A percentile compares a stretch with the other conserved stretches of the same genome.
These are phyloP conservation scores for Kuschelorhynchus macadamiae DNA, from an alignment of 2,888 invertebrate species.

Conservation along the genomic window DNA sequence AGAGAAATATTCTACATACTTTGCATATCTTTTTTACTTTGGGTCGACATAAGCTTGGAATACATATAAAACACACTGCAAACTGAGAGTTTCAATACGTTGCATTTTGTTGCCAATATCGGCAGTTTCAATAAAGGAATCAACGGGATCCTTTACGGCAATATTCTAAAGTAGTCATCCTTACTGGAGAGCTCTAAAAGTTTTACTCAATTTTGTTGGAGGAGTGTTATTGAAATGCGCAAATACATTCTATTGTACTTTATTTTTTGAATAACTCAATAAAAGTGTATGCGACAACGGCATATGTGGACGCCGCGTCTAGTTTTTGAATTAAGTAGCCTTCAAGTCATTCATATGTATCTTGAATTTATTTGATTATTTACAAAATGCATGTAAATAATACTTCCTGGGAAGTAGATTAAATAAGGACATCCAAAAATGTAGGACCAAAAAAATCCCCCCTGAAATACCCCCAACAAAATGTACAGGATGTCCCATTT, in stretches of 20 bases:
- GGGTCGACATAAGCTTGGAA: conserved; percentile 23
- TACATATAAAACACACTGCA: conserved; percentile 33
- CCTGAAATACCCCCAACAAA: too few relatives aligned
- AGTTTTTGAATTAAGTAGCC: too few relatives aligned
- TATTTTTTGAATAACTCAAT: too few relatives aligned
- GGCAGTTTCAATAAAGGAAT: conserved; percentile 29
- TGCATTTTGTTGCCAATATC: conserved; percentile 40
- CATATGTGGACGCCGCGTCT: too few relatives aligned
- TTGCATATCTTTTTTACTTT: conserved; percentile 41
- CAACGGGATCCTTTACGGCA: conserved; percentile 11
- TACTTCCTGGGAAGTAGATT: too few relatives aligned
- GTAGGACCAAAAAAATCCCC: too few relatives aligned
- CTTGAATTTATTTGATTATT: too few relatives aligned
- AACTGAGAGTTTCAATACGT: conserved; percentile 39
- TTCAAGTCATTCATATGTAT: too few relatives aligned
- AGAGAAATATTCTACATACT: conserved; percentile 45
- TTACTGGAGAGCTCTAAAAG: conserved; percentile 15
- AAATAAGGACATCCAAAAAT: too few relatives aligned
- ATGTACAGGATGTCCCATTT: too few relatives aligned
- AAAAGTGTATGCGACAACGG: too few relatives aligned
- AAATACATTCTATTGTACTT: neutral
- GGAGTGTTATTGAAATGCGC: conserved; percentile 20
- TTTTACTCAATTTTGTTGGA: conserved; percentile 17
- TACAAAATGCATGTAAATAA: too few relatives aligned
- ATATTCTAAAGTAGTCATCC: conserved; percentile 20